These are phyloP conservation scores for Pristionchus arcanus DNA, from an alignment of 2,888 invertebrate genomes.

Conservation along the genomic window DNA sequence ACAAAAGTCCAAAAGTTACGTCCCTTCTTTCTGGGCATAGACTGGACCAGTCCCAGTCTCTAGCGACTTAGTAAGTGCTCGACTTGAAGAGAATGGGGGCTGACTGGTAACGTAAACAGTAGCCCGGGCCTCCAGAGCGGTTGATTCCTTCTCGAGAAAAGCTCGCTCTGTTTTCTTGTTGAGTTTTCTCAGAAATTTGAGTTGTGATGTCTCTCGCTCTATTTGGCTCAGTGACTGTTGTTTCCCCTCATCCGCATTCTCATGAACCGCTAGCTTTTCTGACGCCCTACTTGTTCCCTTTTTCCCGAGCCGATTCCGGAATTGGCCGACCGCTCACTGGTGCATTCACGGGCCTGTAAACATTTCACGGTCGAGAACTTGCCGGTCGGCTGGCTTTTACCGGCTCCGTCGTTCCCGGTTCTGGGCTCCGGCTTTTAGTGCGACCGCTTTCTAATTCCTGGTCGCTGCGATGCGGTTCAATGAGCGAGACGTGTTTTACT, in stretches of 20 bases:
- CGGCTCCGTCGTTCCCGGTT: not conserved
- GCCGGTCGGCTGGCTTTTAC: not conserved
- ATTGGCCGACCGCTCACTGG: not conserved
- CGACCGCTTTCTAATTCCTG: too few relatives aligned
- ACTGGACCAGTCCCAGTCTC: not conserved
- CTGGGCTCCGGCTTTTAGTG: not conserved
- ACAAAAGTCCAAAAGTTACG: not conserved
- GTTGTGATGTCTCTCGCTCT: too few relatives aligned
- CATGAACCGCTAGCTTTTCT: too few relatives aligned
- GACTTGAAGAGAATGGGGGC: not conserved
- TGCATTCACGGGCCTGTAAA: not conserved
- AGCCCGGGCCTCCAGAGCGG: not conserved
- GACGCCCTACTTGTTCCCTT: not conserved
- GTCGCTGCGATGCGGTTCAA: too few relatives aligned
- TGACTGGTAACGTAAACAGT: not conserved
- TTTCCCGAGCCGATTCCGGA: too few relatives aligned
- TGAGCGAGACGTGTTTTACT: too few relatives aligned
- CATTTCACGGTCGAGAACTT: not conserved
- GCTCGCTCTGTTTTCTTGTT: not conserved
- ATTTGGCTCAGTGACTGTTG: too few relatives aligned
- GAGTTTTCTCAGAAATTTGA: too few relatives aligned
- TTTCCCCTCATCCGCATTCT: too few relatives aligned
- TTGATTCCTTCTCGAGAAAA: not conserved
- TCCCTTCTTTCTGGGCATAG: not conserved
- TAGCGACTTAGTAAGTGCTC: not conserved